Percentiles rank a stretch among this genome's conserved stretches.
phyloP scores from a whole-genome alignment of 1,140 invertebrate species.

The Saxidomus purpurata region DNA sequence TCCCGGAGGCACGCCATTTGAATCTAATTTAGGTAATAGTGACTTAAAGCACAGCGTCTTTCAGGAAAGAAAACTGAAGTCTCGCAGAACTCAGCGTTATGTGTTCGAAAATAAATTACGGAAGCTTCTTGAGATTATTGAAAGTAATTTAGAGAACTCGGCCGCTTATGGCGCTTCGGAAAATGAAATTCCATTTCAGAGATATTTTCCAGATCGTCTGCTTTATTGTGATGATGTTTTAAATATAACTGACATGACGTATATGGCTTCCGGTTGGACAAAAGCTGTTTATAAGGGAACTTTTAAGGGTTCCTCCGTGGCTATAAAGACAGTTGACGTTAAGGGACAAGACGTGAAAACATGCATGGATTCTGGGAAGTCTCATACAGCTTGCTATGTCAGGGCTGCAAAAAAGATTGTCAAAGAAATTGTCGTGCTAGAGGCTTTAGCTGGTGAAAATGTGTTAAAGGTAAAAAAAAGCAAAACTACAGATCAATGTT shows the following conservation, averaged over 20 bases:
- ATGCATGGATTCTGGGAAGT: slow-evolving; percentile 80
- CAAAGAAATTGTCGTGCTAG: slow-evolving; percentile 85
- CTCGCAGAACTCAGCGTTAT: slow-evolving; percentile 56
- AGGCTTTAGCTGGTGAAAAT: slow-evolving; percentile 80
- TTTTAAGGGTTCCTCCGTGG: slow-evolving; percentile 81
- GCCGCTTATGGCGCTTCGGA: slow-evolving; percentile 33
- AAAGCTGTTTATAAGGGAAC: slow-evolving; percentile 87
- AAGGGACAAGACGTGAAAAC: slow-evolving; percentile 85
- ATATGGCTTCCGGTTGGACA: slow-evolving; percentile 87
- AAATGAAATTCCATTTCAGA: slow-evolving; percentile 46
- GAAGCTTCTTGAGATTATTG: slow-evolving; percentile 76
- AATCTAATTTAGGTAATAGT: slow-evolving; percentile 13
- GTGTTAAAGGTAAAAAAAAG: slow-evolving; percentile 82
- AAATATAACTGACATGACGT: slow-evolving; percentile 75
- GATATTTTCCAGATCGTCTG: slow-evolving; percentile 65
- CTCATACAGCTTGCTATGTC: slow-evolving; percentile 83
- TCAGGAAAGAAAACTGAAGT: slow-evolving; percentile 13
- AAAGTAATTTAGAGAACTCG: slow-evolving; percentile 64
- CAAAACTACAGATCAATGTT: neutral
- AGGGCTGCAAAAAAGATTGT: slow-evolving; percentile 86
- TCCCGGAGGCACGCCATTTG: slow-evolving; percentile 49
- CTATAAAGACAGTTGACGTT: slow-evolving; percentile 87
- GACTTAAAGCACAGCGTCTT: slow-evolving; percentile 52
- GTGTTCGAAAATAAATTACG: slow-evolving; percentile 76
- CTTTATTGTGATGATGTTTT: slow-evolving; percentile 79